These are phyloP conservation scores for Pachyramphus minor DNA, from an alignment of 2,113 vertebrate genomes.

Conservation along the genomic window DNA sequence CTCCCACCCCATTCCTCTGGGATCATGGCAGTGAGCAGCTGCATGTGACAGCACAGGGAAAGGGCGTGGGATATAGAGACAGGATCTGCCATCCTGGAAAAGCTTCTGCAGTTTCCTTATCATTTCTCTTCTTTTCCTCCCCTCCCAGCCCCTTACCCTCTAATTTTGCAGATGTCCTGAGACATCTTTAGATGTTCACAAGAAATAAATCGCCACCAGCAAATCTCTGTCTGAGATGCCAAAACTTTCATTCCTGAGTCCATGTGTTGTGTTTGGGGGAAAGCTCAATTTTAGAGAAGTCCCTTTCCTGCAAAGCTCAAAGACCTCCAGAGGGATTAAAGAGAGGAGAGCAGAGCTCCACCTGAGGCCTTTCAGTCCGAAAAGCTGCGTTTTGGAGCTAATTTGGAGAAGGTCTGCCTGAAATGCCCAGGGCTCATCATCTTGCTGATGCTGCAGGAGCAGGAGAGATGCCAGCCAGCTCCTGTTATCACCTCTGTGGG, in stretches of 20 bases:
- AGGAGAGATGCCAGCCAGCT: conserved; percentile 45
- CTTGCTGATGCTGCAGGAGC: conserved; percentile 51
- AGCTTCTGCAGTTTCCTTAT: not conserved
- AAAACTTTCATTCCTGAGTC: not conserved
- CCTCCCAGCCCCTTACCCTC: too few species aligned
- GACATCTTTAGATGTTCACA: not conserved
- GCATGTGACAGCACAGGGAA: not conserved
- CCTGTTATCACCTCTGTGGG: conserved; percentile 60
- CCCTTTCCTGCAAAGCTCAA: not conserved
- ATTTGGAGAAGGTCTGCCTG: conserved; percentile 24
- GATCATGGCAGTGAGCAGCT: fast-evolving
- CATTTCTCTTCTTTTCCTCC: not conserved
- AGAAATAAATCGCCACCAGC: not conserved
- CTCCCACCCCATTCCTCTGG: fast-evolving
- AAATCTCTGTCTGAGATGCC: not conserved
- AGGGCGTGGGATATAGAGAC: not conserved
- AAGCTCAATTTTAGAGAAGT: not conserved
- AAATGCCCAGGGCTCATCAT: conserved; percentile 14
- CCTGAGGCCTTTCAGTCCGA: not conserved
- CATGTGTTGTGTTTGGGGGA: fast-evolving
- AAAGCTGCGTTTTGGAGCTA: conserved; percentile 5
- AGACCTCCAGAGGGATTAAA: not conserved
- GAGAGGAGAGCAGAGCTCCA: not conserved
- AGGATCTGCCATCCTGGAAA: not conserved
- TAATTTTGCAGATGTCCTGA: not conserved